These are phyloP conservation scores for Cyclina sinensis DNA, from an alignment of 1,140 invertebrate species.

Conservation along the genomic window DNA sequence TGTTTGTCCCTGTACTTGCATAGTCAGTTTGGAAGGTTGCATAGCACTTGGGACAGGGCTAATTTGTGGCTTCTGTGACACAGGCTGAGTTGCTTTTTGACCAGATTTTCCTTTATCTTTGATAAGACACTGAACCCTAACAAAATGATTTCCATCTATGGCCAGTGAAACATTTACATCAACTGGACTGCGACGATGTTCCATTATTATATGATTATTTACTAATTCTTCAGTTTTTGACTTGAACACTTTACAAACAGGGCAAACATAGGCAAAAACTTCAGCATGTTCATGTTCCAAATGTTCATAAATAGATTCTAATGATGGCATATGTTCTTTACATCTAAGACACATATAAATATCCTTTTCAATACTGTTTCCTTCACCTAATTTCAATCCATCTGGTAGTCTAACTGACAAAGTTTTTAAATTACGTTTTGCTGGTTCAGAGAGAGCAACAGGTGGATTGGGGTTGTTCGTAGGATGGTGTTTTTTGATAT, in stretches of 20 bases:
- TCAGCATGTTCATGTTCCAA: conserved; percentile 79
- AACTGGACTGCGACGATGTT: conserved; percentile 70
- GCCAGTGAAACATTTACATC: conserved; percentile 78
- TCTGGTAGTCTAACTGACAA: conserved; percentile 76
- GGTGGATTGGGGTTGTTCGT: conserved; percentile 79
- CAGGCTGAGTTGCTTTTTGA: conserved; percentile 1
- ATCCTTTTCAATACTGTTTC: conserved; percentile 78
- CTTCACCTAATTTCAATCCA: conserved; percentile 69
- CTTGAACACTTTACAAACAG: conserved; percentile 78
- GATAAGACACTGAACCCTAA: conserved; percentile 73
- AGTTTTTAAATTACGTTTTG: conserved; percentile 78
- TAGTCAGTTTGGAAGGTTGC: neutral
- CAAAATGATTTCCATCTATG: conserved; percentile 79
- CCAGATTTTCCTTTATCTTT: conserved; percentile 67
- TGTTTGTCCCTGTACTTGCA: neutral
- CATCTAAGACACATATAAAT: conserved; percentile 83
- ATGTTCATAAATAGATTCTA: conserved; percentile 80
- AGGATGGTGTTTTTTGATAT: conserved; percentile 78
- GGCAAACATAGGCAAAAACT: conserved; percentile 80
- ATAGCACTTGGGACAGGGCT: neutral
- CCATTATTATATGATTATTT: conserved; percentile 74
- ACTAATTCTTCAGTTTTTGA: conserved; percentile 76
- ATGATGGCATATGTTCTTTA: conserved; percentile 78
- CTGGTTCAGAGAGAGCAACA: conserved; percentile 81
- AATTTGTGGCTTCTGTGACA: conserved; percentile 24